A percentile compares a stretch with the other conserved stretches of the same genome.
phyloP scores from a whole-genome alignment of 2,888 invertebrate genomes.

The Trisateles emortualis region DNA sequence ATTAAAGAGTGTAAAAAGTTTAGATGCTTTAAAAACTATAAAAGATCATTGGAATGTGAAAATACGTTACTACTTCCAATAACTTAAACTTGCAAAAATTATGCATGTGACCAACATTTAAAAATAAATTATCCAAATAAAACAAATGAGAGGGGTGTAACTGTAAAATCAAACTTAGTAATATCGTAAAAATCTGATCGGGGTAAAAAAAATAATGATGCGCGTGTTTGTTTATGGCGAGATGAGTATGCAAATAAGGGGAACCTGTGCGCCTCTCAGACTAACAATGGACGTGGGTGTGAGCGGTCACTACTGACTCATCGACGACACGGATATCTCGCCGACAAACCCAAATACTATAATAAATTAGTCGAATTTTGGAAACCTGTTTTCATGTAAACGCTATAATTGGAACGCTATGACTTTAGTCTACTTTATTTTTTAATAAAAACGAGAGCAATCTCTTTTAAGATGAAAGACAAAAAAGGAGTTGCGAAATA shows the following conservation, averaged over 20 bases:
- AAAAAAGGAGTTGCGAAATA: constrained; percentile 19
- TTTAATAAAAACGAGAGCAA: constrained; percentile 40
- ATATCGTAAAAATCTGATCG: constrained; percentile 39
- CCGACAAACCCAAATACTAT: constrained; percentile 63
- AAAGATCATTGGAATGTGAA: constrained; percentile 14
- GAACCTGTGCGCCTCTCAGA: constrained; percentile 48
- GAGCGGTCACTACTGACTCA: constrained; percentile 66
- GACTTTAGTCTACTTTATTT: constrained; percentile 42
- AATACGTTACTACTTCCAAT: too few relatives aligned
- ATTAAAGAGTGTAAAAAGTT: constrained; percentile 12
- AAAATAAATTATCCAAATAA: constrained; percentile 12
- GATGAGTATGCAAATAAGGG: constrained; percentile 61
- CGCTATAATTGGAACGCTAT: constrained; percentile 36
- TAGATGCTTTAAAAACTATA: not conserved
- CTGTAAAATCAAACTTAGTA: constrained; percentile 46
- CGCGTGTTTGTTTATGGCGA: constrained; percentile 52
- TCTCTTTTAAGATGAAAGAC: constrained; percentile 28
- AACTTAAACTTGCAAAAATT: constrained; percentile 1
- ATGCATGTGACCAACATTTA: not conserved
- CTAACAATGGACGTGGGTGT: constrained; percentile 62
- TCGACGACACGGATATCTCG: constrained; percentile 58
- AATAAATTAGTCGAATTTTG: constrained; percentile 61
- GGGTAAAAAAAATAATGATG: constrained; percentile 42
- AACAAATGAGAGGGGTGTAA: constrained; percentile 32
- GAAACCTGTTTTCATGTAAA: constrained; percentile 51